These are phyloP conservation scores for Girardinus metallicus DNA, from an alignment of 2,797 vertebrate genomes.

Conservation along the genomic window DNA sequence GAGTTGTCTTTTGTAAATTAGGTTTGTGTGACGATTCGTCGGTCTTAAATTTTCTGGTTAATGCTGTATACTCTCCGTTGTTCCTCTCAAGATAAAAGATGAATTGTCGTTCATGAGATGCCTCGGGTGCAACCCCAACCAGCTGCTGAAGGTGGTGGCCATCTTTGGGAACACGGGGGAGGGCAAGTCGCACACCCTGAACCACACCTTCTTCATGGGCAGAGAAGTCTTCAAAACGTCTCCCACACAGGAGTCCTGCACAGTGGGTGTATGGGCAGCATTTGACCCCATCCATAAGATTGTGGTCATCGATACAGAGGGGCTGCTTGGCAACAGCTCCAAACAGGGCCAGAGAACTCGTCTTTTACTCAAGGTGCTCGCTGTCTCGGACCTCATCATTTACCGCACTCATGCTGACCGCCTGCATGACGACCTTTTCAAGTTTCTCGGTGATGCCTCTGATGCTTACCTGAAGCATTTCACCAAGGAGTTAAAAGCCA, in stretches of 20 bases:
- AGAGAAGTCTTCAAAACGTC: constrained; percentile 97
- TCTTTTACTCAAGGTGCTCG: constrained; percentile 96
- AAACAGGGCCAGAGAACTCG: constrained; percentile 97
- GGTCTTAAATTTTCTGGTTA: background rate
- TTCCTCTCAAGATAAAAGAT: constrained; percentile 84
- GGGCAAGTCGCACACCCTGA: constrained; percentile 98
- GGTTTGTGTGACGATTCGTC: background rate
- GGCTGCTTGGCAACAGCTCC: constrained; percentile 92
- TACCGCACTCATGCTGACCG: constrained; percentile 97
- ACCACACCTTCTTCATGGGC: constrained; percentile 97
- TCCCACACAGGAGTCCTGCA: constrained; percentile 96
- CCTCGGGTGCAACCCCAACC: constrained; percentile 88
- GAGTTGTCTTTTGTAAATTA: background rate
- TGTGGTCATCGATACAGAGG: constrained; percentile 96
- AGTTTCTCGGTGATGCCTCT: constrained; percentile 97
- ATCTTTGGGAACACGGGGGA: constrained; percentile 99
- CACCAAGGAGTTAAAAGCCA: constrained; percentile 97
- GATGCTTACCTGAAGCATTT: constrained; percentile 98
- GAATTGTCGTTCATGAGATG: constrained; percentile 91
- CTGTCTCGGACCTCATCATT: constrained; percentile 96
- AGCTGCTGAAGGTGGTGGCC: constrained; percentile 96
- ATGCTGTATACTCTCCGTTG: background rate
- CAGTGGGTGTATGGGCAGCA: constrained; percentile 96
- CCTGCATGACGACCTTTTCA: constrained; percentile 98
- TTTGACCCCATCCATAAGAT: constrained; percentile 92